These are phyloP conservation scores for Apodemia mormo DNA, from an alignment of 2,888 invertebrate genomes.

Conservation along the genomic window DNA sequence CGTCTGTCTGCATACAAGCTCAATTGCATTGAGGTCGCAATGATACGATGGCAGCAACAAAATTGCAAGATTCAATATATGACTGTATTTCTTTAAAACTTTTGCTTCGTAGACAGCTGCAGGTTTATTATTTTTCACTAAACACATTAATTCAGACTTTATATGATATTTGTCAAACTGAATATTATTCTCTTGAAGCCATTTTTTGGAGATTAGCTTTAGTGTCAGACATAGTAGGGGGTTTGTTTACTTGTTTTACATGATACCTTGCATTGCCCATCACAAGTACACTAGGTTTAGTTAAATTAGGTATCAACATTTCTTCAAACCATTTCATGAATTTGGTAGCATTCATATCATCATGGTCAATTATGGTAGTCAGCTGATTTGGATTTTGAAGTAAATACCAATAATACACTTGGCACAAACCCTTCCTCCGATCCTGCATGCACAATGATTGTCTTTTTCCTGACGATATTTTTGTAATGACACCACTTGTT, in stretches of 20 bases:
- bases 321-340: conserved; percentile 33
- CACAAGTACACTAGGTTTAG: conserved; percentile 28
- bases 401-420: conserved; percentile 28
- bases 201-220: conserved; percentile 28
- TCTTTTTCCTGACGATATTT: conserved; percentile 1
- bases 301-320: conserved; percentile 34
- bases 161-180: conserved; percentile 32
- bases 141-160: conserved; percentile 35
- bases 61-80: background rate
- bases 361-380: conserved; percentile 7
- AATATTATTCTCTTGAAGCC: conserved; percentile 34
- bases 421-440: conserved; percentile 23
- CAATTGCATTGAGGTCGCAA: background rate
- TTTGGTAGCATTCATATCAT: conserved; percentile 30
- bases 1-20: background rate
- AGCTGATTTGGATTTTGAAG: conserved; percentile 27
- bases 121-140: conserved; percentile 36
- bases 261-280: conserved; percentile 35
- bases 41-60: conserved; percentile 2
- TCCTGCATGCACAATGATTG: conserved; percentile 15
- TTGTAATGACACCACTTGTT: conserved; percentile 1
- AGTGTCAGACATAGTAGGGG: conserved; percentile 27
- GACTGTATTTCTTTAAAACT: conserved; percentile 29
- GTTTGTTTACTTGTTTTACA: conserved; percentile 30
- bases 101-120: conserved; percentile 32